Evolutionary conservation across 2,888 invertebrate species (phyloP), one percentile per base, ranked within the genome.

Genomic region (Tetropium fuscum): DNA sequence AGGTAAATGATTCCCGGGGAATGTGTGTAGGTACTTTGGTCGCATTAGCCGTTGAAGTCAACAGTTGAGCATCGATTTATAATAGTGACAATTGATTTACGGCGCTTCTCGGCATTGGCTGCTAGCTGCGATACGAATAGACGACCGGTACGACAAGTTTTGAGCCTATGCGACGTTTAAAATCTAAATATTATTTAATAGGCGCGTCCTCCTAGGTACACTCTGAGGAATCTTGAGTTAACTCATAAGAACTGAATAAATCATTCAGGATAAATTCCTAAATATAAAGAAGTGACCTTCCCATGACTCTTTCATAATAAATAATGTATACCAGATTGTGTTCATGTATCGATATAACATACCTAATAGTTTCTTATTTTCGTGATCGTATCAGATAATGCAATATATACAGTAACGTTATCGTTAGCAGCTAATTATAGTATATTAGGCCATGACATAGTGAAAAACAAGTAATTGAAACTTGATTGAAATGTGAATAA

Each of bases 61-160:
- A 79, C 80, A 78, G 80, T 79, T 80, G 77, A 80, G 76, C 80
- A 79, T 80, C 80, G 80, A 80, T 80, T 81, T 80, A 81, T 81
- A 80, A 80, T 80, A 78, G 80, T 80, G 80, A 80, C 80, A 80
- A 80, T 80, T 80, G 80, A 80, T 80, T 80, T 79, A 80, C 79
- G 76, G 77, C 78, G 71, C 73, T 73, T 74, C 73, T 70, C 74
- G 66, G 74, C 76, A 79, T 80, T 80, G 79, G 79, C 71, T 72
- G 77, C 53, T 22, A 40, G 55, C 54, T 18, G 60, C 55, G 60
- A 55, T 63, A 62, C 65, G 60, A 60, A 60, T 56, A 54, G 60
- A 61, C 48, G 60, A 61, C 64, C 59, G 58, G 64, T 61, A 57
- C 36, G 56, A 60, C 59, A 56, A 56, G 59, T 59, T 58, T 43